Evolutionary conservation across 1,140 invertebrate genomes (phyloP), one percentile per base, ranked within the genome.

Genomic region (Brachionus manjavacas): DNA sequence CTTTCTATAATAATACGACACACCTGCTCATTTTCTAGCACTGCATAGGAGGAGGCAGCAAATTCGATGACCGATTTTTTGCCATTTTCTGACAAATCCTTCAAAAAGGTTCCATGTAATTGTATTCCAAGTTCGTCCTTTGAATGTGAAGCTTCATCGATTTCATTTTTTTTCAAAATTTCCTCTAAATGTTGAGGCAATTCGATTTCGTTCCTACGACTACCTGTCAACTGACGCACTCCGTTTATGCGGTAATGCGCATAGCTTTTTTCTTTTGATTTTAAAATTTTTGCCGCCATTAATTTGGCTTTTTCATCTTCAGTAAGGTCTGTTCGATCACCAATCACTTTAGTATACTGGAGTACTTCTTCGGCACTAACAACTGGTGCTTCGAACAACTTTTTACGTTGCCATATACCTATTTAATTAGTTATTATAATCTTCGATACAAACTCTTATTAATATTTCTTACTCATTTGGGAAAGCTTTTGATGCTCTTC

Each of bases 221-320:
- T 90, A n/a, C 92, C 92, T 3, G 91, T 90, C 66, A 92, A 85
- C 12, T 87, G 87, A 41, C 92, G 86, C 14, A 91, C 90, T 46
- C 92, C 92, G 52, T 92, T 92, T 78, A 92, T 92, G 8, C 92
- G 88, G 87, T 93, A 93, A 91, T 92, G 92, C 84, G 91, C 89
- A 11, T 91, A 88, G 20, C 89, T 89, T 84, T 92, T 92, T 1
- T 89, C 88, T 85, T 91, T 89, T 25, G 90, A 88, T 85, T 92
- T 90, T 16, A 91, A 88, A 20, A 92, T 85, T 84, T 91, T 90
- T 25, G 90, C 90, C 3, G 92, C 91, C 8, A 92, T 92, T 20
- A 93, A 87, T 46, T 90, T 87, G 14, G 92, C 91, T 20, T 92
- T 91, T 85, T 93, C 92, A 85, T 91, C 90, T 55, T 92, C 92